These are phyloP conservation scores for Orthonychiurus folsomi DNA, from an alignment of 2,888 invertebrate species.

Conservation along the genomic window DNA sequence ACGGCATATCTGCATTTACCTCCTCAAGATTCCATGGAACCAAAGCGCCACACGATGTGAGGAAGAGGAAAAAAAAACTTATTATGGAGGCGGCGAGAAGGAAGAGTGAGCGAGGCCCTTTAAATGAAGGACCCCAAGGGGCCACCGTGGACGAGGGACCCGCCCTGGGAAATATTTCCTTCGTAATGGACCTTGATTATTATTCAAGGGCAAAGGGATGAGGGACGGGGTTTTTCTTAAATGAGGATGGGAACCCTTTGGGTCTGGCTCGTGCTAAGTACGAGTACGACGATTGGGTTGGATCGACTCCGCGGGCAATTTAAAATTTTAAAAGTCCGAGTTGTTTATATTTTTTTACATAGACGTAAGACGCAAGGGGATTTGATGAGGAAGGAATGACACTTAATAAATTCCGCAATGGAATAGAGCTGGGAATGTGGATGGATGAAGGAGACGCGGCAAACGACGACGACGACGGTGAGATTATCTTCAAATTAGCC, in stretches of 20 bases:
- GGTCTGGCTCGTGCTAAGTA: background rate
- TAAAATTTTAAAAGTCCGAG: too few species aligned
- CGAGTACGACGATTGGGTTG: too few species aligned
- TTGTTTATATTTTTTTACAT: too few species aligned
- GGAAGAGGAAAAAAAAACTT: too few species aligned
- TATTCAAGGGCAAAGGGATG: background rate
- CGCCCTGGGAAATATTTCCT: slow-evolving; percentile 3
- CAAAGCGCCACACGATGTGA: too few species aligned
- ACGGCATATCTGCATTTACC: too few species aligned
- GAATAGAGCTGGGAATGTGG: too few species aligned
- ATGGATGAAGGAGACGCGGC: too few species aligned
- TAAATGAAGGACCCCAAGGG: slow-evolving; percentile 34
- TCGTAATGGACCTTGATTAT: background rate
- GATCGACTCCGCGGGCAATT: too few species aligned
- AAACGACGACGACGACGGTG: background rate
- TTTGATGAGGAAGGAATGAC: background rate
- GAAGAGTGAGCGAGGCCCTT: slow-evolving; percentile 25
- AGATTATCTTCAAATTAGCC: background rate
- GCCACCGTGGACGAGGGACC: slow-evolving; percentile 21
- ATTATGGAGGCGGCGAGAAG: background rate
- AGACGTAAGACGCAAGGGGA: too few species aligned
- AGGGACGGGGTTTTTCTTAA: background rate
- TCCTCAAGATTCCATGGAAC: too few species aligned
- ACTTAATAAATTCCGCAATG: too few species aligned
- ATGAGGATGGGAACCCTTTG: background rate